A percentile compares a stretch with the other conserved stretches of the same genome.
Conservation (phyloP, 2,113 vertebrate species). For the Engraulis encrasicolus region DNA sequence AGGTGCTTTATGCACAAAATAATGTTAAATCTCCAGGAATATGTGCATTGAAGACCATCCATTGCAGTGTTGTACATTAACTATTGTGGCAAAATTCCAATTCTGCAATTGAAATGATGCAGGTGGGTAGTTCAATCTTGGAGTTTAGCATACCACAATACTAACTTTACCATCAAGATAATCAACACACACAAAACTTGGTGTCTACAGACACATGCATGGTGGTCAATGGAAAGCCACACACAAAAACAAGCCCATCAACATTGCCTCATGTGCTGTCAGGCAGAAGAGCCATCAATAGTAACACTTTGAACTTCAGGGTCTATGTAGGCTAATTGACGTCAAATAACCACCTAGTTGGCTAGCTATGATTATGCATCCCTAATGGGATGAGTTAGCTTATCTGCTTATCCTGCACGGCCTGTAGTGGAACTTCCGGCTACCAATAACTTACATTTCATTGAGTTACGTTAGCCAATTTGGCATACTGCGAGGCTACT, state of each 20-base stretch:
- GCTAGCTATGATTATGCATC: neutral
- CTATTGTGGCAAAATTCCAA: neutral
- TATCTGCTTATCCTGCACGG: slow-evolving; percentile 4
- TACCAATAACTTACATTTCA: neutral
- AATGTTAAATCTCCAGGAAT: neutral
- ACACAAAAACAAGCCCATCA: no score
- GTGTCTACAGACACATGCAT: no score
- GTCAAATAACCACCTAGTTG: neutral
- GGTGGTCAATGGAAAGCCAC: no score
- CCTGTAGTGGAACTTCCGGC: neutral
- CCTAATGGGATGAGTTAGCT: slow-evolving; percentile 1
- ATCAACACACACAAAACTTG: no score
- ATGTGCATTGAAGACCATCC: neutral
- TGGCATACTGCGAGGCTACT: neutral
- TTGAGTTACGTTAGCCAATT: neutral
- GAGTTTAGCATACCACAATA: neutral
- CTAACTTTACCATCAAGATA: neutral
- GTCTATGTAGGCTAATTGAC: slow-evolving; percentile 15
- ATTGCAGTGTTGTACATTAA: neutral
- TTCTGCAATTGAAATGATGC: neutral
- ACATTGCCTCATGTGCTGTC: neutral
- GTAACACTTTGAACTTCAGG: neutral
- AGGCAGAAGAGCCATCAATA: neutral
- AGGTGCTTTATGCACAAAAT: no score
- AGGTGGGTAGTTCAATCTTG: neutral